Conservation (phyloP, 2,797 vertebrate species). For the Graptemys geographica region DNA sequence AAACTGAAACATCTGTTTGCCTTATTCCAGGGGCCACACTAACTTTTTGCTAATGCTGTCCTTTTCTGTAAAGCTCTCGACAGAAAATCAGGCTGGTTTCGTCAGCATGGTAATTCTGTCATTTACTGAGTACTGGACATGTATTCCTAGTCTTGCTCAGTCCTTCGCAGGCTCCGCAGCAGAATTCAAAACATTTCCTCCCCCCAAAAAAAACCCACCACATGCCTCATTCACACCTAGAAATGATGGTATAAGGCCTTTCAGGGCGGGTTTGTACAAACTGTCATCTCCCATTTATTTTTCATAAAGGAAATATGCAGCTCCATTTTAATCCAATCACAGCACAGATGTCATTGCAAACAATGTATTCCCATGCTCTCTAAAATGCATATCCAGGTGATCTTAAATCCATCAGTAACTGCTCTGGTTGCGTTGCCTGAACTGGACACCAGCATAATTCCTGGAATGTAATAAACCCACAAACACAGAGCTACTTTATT, state of each 20-base stretch:
- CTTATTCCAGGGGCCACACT: neutral
- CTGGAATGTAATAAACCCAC: conserved; percentile 29
- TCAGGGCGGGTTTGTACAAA: neutral
- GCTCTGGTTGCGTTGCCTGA: conserved; percentile 1
- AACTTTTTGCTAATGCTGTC: neutral
- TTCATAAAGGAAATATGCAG: conserved; percentile 19
- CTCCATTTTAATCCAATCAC: conserved; percentile 48
- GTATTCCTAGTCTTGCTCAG: neutral
- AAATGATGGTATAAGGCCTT: conserved; percentile 22
- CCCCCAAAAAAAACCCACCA: neutral
- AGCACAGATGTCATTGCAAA: conserved; percentile 36
- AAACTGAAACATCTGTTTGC: neutral
- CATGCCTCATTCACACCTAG: neutral
- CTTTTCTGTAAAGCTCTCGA: neutral
- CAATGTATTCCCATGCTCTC: conserved; percentile 20
- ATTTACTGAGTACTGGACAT: neutral
- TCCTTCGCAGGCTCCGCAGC: neutral
- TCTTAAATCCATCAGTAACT: neutral
- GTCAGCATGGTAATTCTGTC: neutral
- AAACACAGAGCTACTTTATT: conserved; percentile 43
- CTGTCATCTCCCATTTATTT: conserved; percentile 48
- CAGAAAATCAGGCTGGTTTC: neutral
- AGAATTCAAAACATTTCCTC: neutral
- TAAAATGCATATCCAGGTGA: conserved; percentile 33
- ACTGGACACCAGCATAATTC: conserved; percentile 31